These are phyloP conservation scores for Nesogale talazaci DNA, from an alignment of 2,113 vertebrate genomes.

Conservation along the genomic window DNA sequence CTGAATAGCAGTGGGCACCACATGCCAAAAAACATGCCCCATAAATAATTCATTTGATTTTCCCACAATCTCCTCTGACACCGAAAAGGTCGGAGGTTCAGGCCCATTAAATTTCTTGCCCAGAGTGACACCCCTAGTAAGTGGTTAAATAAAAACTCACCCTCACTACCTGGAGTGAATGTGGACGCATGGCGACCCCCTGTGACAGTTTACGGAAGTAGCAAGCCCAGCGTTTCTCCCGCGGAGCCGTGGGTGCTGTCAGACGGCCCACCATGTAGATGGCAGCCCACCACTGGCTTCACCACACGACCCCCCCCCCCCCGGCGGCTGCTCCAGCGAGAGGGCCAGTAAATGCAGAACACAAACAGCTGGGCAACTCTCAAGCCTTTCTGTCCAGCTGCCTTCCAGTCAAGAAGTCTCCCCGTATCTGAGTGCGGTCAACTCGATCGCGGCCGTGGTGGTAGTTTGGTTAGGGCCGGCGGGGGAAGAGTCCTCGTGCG, in stretches of 20 bases:
- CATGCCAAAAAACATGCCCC: background rate
- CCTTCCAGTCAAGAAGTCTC: background rate
- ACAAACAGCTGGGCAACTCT: background rate
- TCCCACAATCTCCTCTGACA: background rate
- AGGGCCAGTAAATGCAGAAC: background rate
- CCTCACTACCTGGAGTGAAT: no score
- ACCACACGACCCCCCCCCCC: no score
- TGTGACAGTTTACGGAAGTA: no score
- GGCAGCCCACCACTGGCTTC: no score
- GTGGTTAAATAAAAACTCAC: no score
- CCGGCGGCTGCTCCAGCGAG: no score
- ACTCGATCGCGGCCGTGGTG: no score
- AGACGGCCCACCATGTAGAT: no score
- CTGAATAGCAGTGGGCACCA: background rate
- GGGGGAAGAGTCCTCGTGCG: background rate
- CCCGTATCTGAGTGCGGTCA: background rate
- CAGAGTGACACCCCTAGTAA: background rate
- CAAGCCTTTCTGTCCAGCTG: background rate
- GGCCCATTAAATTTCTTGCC: background rate
- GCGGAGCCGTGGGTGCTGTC: no score
- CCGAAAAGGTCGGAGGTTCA: background rate
- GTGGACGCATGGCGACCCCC: no score
- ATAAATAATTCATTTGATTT: background rate
- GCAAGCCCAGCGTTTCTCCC: no score
- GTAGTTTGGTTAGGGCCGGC: no score